A percentile compares a stretch with the other conserved stretches of the same genome.
Evolutionary conservation across 1,140 invertebrate genomes (phyloP).

Genomic region (Tyrophagus putrescentiae): DNA sequence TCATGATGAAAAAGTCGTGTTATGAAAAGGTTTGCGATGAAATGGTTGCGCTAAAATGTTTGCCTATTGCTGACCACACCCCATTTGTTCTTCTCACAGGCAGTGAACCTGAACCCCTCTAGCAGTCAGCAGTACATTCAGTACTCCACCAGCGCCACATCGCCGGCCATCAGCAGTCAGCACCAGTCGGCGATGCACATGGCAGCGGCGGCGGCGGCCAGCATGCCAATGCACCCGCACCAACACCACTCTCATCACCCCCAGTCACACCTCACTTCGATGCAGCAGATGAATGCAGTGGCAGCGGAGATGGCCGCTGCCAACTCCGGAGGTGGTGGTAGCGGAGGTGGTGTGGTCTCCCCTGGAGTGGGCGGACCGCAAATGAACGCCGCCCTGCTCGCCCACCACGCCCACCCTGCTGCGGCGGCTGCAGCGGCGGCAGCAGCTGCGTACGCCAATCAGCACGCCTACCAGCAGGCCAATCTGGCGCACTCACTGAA

Average conservation of each 20-base stretch:
- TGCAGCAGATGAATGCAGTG: background rate
- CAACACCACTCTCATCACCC: no score
- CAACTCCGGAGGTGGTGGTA: background rate
- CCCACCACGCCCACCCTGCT: background rate
- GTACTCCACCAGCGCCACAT: background rate
- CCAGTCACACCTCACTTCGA: conserved; percentile 1
- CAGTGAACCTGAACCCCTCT: background rate
- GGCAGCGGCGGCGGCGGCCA: background rate
- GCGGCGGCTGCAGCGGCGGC: background rate
- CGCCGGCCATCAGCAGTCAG: background rate
- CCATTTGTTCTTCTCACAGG: conserved; percentile 2
- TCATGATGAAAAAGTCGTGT: no score
- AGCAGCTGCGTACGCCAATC: no score
- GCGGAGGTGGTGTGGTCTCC: background rate
- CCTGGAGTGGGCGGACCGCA: no score
- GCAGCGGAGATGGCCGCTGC: background rate
- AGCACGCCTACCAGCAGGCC: background rate
- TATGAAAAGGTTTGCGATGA: no score
- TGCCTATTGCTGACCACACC: no score
- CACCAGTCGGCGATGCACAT: background rate
- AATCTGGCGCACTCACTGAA: background rate
- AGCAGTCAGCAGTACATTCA: conserved; percentile 3
- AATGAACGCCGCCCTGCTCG: background rate
- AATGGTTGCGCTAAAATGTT: no score
- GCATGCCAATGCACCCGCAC: conserved; percentile 1